These are phyloP conservation scores for Cotesia congregata DNA, from an alignment of 2,888 invertebrate species.

Conservation along the genomic window DNA sequence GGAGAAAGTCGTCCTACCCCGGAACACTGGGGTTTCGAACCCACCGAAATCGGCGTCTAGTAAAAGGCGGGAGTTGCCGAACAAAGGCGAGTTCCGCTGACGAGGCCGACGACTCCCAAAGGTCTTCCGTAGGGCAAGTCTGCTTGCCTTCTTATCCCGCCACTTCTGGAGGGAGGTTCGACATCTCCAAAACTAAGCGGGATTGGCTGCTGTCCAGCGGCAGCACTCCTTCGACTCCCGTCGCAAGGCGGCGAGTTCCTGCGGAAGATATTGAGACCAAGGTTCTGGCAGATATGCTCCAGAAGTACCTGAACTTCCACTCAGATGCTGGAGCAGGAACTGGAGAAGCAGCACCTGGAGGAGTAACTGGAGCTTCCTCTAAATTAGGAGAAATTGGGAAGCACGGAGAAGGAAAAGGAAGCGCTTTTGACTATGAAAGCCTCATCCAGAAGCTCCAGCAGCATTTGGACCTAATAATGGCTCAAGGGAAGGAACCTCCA, in stretches of 20 bases:
- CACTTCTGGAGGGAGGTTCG: conserved; percentile 77
- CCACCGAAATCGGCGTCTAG: conserved; percentile 72
- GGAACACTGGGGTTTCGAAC: conserved; percentile 74
- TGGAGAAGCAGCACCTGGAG: conserved; percentile 45
- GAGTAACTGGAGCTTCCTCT: background rate
- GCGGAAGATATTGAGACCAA: conserved; percentile 73
- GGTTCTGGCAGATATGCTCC: conserved; percentile 77
- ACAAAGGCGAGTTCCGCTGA: conserved; percentile 78
- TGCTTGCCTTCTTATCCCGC: conserved; percentile 69
- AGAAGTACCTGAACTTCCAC: conserved; percentile 77
- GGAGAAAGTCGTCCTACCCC: conserved; percentile 88
- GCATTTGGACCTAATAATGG: conserved; percentile 72
- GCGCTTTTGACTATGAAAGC: conserved; percentile 75
- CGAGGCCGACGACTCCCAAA: conserved; percentile 73
- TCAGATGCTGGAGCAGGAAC: conserved; percentile 63
- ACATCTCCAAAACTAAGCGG: conserved; percentile 78
- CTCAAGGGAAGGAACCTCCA: conserved; percentile 53
- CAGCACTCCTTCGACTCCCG: conserved; percentile 65
- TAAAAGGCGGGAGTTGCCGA: conserved; percentile 79
- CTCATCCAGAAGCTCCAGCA: conserved; percentile 77
- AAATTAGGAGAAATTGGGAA: background rate
- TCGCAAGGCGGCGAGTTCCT: conserved; percentile 49
- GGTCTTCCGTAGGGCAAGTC: conserved; percentile 36
- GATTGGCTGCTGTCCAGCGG: conserved; percentile 74
- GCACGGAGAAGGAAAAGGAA: conserved; percentile 17